phyloP scores from a whole-genome alignment of 2,797 vertebrate species.

The Leptoclinus maculatus region DNA sequence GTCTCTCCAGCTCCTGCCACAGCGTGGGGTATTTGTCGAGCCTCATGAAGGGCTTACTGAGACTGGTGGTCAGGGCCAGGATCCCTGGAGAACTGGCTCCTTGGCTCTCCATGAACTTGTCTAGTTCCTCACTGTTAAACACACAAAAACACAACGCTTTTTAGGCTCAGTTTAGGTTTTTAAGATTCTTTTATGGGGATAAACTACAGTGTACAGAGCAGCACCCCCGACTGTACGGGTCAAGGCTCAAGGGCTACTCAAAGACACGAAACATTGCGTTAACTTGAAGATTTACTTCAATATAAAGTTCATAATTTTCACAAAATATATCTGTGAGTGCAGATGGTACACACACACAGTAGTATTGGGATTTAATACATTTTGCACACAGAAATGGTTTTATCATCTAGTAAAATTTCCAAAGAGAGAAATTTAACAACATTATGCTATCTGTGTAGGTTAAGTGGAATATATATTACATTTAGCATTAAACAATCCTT shows the following conservation, averaged over 20 bases:
- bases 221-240: too few species aligned
- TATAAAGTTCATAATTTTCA: neutral
- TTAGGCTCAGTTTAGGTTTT: neutral
- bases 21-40: conserved; percentile 96
- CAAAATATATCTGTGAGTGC: neutral
- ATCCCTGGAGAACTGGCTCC: conserved; percentile 91
- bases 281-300: neutral
- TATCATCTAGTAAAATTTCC: neutral
- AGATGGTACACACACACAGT: neutral
- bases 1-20: conserved; percentile 96
- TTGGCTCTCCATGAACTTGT: conserved; percentile 97
- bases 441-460: neutral
- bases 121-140: conserved; percentile 90
- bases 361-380: neutral
- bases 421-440: neutral
- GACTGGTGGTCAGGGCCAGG: conserved; percentile 93
- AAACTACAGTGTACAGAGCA: neutral
- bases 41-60: conserved; percentile 98
- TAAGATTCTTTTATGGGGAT: neutral
- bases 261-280: neutral
- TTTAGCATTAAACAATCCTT: neutral
- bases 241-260: neutral
- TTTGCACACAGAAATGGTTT: neutral
- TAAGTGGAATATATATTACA: neutral
- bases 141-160: neutral